These are phyloP conservation scores for Hemaris fuciformis DNA, from an alignment of 2,888 invertebrate genomes.

Conservation along the genomic window DNA sequence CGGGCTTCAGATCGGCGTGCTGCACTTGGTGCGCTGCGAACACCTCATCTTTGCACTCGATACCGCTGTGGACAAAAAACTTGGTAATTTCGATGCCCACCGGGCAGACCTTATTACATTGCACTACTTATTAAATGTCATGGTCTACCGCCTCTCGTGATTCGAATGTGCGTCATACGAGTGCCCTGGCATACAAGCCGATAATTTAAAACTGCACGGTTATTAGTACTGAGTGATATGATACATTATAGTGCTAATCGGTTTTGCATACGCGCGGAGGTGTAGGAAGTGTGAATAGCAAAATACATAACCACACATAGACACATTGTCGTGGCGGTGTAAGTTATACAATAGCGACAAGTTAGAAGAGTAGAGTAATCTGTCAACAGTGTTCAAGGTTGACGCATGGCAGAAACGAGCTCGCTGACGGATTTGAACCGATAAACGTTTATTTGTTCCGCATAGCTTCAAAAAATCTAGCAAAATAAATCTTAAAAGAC, in stretches of 20 bases:
- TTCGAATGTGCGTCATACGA: conserved; percentile 34
- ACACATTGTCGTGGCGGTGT: conserved; percentile 34
- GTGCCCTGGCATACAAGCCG: conserved; percentile 37
- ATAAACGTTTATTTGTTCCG: conserved; percentile 6
- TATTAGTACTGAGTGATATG: conserved; percentile 42
- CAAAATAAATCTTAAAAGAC: neutral
- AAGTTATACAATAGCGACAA: conserved; percentile 44
- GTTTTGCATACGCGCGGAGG: conserved; percentile 39
- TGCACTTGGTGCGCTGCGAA: conserved; percentile 84
- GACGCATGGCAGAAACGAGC: neutral
- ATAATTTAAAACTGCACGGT: conserved; percentile 46
- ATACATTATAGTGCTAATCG: conserved; percentile 48
- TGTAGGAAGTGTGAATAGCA: conserved; percentile 44
- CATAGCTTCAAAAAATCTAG: neutral
- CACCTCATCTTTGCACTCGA: conserved; percentile 90
- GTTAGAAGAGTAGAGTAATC: conserved; percentile 43
- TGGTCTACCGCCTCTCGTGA: conserved; percentile 40
- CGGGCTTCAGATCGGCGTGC: conserved; percentile 69
- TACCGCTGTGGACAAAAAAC: conserved; percentile 83
- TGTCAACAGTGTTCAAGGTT: conserved; percentile 69
- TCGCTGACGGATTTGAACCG: neutral
- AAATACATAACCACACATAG: conserved; percentile 36
- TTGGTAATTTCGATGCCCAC: conserved; percentile 44
- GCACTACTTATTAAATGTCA: conserved; percentile 25
- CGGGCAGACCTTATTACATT: conserved; percentile 28